phyloP scores from a whole-genome alignment of 2,888 invertebrate species.

The Zaprionus bogoriensis region DNA sequence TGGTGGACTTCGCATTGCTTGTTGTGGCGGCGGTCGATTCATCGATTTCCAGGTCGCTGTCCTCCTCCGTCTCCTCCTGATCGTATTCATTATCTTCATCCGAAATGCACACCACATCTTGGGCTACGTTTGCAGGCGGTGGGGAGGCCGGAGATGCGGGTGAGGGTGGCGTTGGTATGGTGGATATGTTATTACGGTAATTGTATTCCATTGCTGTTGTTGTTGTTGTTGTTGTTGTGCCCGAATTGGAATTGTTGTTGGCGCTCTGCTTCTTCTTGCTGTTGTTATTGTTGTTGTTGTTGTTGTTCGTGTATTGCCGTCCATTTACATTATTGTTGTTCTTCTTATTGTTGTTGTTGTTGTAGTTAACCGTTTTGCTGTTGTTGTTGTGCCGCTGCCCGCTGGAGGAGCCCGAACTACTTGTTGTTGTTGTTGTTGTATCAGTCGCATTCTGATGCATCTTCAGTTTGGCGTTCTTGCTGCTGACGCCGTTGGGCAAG shows the following conservation, averaged over 20 bases:
- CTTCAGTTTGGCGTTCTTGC: slow-evolving; percentile 46
- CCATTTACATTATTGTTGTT: slow-evolving; percentile 49
- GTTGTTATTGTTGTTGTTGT: slow-evolving; percentile 23
- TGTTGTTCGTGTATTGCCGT: slow-evolving; percentile 24
- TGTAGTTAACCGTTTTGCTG: slow-evolving; percentile 32
- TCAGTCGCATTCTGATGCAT: slow-evolving; percentile 35
- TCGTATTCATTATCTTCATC: slow-evolving; percentile 63
- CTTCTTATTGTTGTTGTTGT: slow-evolving; percentile 45
- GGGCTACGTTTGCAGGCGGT: slow-evolving; percentile 13
- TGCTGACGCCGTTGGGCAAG: slow-evolving; percentile 54
- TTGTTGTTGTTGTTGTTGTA: slow-evolving; percentile 6
- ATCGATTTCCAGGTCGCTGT: slow-evolving; percentile 45
- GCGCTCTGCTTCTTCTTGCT: slow-evolving; percentile 5
- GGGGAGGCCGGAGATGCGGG: slow-evolving; percentile 52
- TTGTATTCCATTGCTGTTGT: slow-evolving; percentile 38
- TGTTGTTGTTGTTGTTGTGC: slow-evolving; percentile 9
- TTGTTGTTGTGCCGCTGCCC: slow-evolving; percentile 49
- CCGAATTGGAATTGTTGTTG: slow-evolving; percentile 1
- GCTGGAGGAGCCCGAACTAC: slow-evolving; percentile 22
- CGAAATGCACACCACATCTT: slow-evolving; percentile 63
- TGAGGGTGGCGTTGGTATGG: slow-evolving; percentile 59
- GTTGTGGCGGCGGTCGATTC: slow-evolving; percentile 25
- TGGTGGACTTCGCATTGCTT: slow-evolving; percentile 28
- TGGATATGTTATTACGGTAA: slow-evolving; percentile 55
- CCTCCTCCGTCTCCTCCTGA: slow-evolving; percentile 77